phyloP scores from a whole-genome alignment of 2,888 invertebrate species.

The Artemia sinica region DNA sequence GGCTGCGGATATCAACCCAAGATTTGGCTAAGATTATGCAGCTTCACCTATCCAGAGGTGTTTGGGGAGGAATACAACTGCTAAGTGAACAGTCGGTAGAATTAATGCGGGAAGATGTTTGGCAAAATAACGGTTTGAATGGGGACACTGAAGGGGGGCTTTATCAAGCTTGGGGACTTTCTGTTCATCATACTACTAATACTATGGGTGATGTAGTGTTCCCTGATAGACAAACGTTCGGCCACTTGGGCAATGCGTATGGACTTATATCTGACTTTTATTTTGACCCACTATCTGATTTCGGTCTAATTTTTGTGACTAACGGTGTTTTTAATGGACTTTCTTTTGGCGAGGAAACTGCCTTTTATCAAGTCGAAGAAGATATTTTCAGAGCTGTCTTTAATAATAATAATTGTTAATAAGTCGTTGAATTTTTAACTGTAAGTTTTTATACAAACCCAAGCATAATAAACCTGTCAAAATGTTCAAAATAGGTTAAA shows the following conservation, averaged over 20 bases:
- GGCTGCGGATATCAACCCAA: not conserved
- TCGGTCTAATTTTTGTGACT: not conserved
- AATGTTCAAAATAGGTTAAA: too few relatives aligned
- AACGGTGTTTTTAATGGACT: not conserved
- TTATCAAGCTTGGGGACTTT: slow-evolving; percentile 8
- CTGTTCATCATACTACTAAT: not conserved
- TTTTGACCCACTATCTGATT: not conserved
- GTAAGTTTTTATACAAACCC: too few relatives aligned
- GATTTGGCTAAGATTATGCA: not conserved
- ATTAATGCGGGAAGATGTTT: not conserved
- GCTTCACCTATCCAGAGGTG: not conserved
- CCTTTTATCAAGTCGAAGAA: not conserved
- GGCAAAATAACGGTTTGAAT: not conserved
- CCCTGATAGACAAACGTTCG: not conserved
- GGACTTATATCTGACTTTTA: not conserved
- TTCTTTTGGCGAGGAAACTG: not conserved
- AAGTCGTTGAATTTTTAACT: too few relatives aligned
- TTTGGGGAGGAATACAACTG: not conserved
- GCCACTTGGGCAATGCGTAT: not conserved
- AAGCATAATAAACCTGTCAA: too few relatives aligned
- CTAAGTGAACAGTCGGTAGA: not conserved
- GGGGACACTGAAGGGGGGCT: slow-evolving; percentile 1
- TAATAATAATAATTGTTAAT: not conserved
- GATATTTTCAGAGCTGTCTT: not conserved
- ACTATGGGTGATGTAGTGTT: not conserved